Evolutionary conservation across 2,797 vertebrate genomes (phyloP).

Genomic region (Fratercula arctica): DNA sequence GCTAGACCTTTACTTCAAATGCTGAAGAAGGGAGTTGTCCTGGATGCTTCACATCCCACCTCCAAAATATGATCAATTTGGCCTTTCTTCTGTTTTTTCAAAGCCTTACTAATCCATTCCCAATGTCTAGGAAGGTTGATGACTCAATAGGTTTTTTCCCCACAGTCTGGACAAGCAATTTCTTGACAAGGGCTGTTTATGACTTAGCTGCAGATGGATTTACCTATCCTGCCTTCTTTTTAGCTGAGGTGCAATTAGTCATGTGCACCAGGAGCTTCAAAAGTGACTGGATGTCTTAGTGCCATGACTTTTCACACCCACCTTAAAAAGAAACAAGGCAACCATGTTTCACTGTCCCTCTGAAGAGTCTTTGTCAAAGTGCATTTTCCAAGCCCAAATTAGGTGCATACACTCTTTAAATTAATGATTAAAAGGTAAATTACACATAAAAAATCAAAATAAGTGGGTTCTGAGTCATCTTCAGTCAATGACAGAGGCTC

Average conservation of each 20-base stretch:
- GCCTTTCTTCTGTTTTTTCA: constrained; percentile 8
- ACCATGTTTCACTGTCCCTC: background rate
- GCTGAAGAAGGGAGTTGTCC: background rate
- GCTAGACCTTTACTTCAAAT: background rate
- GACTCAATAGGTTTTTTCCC: background rate
- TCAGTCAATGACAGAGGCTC: background rate
- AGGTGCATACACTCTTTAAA: background rate
- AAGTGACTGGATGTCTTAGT: background rate
- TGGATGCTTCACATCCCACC: background rate
- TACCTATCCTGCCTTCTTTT: background rate
- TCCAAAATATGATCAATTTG: background rate
- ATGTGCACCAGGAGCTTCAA: background rate
- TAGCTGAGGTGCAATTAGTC: background rate
- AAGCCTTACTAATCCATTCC: background rate
- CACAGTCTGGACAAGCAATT: constrained; percentile 17
- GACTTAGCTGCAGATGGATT: background rate
- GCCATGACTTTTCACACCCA: background rate
- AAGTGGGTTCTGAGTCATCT: constrained; percentile 12
- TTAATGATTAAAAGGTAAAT: background rate
- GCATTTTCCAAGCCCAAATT: background rate
- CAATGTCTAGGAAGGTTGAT: background rate
- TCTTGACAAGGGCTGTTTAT: background rate
- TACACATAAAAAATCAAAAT: background rate
- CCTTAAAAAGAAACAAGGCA: background rate
- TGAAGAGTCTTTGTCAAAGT: background rate